Base-by-base conservation (phyloP, 1,140 invertebrate species). In the Anastrepha ludens region DNA sequence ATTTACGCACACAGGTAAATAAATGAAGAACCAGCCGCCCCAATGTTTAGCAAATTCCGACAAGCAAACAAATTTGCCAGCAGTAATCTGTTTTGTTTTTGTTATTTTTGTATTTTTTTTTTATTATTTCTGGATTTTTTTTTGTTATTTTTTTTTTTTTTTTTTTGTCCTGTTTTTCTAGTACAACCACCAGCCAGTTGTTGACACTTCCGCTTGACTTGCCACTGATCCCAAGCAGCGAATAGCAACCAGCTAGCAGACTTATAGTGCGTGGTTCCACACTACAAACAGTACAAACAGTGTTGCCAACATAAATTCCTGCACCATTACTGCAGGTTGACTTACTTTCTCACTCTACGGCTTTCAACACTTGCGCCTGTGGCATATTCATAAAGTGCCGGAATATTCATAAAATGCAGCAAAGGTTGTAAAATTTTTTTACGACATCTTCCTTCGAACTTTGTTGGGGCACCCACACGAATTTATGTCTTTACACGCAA, bases 401-500 rank as follows among this genome's bases (percentile, higher is more conserved):
- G 44, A n/a, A 86, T 86, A 86, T 86, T 64, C 62, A 86, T 86
- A 86, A 65, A 62, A 65, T 86, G 86, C 86, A 65, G 58, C 86
- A 86, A 62, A 44, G 60, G 86, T 86, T 62, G 60, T 86, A 86
- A 86, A 86, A 86, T n/a, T 86, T 65, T 85, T 86, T 86, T 86
- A 86, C 86, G 86, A 86, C 86, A 59, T 59, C 29, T 85, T 62
- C 81, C 39, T 85, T 59, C n/a, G n/a, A 39, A 41, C 39, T 67
- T 67, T 13, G 65, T 41, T 74, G 29, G 67, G 41, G 8, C 67
- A 44, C 41, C 41, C 67, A 47, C 41, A 47, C 41, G 39, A 17
- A 29, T 74, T 44, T n/a, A 74, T 74, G 67, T 15, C 65, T 29
- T 29, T 29, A 29, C 11, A 20, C 39, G 65, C 29, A 67, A 67